phyloP scores from a whole-genome alignment of 1,140 invertebrate genomes.

The Bradynema listronoti region DNA sequence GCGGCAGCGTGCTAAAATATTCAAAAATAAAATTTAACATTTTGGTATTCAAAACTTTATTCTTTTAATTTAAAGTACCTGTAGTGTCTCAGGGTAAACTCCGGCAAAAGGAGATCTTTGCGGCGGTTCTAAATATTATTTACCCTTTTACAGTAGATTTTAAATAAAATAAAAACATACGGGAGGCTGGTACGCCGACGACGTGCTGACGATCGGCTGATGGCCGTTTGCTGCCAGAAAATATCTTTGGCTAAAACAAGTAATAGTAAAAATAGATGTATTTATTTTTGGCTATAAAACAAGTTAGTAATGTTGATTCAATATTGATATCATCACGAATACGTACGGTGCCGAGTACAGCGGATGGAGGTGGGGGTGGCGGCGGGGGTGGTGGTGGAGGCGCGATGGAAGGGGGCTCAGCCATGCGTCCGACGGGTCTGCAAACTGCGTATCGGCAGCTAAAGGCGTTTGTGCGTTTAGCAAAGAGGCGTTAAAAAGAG shows the following conservation, averaged over 20 bases:
- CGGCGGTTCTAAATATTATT: constrained; percentile 33
- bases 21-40: constrained; percentile 11
- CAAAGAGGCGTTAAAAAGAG: too few species aligned
- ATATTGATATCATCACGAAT: not conserved
- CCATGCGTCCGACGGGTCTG: too few species aligned
- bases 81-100: constrained; percentile 40
- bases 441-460: too few species aligned
- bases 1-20: constrained; percentile 46
- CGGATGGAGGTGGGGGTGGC: constrained; percentile 25
- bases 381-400: constrained; percentile 19
- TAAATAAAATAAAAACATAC: constrained; percentile 20
- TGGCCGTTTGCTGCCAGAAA: constrained; percentile 40
- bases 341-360: constrained; percentile 19
- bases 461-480: too few species aligned
- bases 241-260: constrained; percentile 26
- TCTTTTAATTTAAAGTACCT: constrained; percentile 12
- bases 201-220: constrained; percentile 45
- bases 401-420: too few species aligned
- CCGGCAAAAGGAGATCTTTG: constrained; percentile 43
- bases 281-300: not conserved
- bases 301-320: not conserved
- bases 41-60: not conserved
- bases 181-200: constrained; percentile 39
- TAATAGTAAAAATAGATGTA: not conserved
- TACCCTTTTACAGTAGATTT: not conserved